Evolutionary conservation across 2,113 vertebrate species (phyloP), one percentile per base, ranked within the genome.

Genomic region (Rhizomys pruinosus): DNA sequence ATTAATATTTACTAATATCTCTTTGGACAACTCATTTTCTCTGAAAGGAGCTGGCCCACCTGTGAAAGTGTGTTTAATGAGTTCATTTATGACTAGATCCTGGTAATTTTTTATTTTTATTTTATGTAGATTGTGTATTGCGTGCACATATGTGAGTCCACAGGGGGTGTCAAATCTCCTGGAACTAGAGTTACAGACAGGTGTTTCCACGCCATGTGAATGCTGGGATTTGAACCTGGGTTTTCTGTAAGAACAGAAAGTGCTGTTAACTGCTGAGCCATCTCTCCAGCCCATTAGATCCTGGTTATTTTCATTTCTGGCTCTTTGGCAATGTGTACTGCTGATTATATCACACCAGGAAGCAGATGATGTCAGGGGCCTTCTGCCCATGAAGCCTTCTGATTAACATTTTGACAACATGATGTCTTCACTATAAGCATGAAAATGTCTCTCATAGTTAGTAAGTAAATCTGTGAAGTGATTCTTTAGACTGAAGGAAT

Each of bases 1-100:
- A 66, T 25, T 77, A 11, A 52, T 20, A 66, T 93, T 93, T 79
- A n/a, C 16, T 84, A 87, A 11, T 73, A 4, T 68, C 52, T 78
- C 69, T 93, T 76, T 87, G 55, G 80, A 44, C 52, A 79, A 39
- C 23, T 87, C 19, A 71, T 84, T 86, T 86, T 42, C 34, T 78
- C 85, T 84, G 59, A 25, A 79, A 52, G 69, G 66, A 87, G n/a
- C n/a, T n/a, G n/a, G n/a, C n/a, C n/a, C n/a, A n/a, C n/a, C n/a
- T n/a, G n/a, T n/a, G n/a, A n/a, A n/a, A n/a, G 47, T 74, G 55
- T 81, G n/a, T 59, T 77, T 63, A 9, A 52, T 68, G 66, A 25
- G 37, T 91, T 84, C 85, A 29, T 63, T n/a, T 63, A 2, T 88
- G 47, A n/a, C n/a, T n/a, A n/a, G n/a, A n/a, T n/a, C n/a, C n/a